phyloP scores from a whole-genome alignment of 2,797 vertebrate genomes.

The Cephalopachus bancanus region DNA sequence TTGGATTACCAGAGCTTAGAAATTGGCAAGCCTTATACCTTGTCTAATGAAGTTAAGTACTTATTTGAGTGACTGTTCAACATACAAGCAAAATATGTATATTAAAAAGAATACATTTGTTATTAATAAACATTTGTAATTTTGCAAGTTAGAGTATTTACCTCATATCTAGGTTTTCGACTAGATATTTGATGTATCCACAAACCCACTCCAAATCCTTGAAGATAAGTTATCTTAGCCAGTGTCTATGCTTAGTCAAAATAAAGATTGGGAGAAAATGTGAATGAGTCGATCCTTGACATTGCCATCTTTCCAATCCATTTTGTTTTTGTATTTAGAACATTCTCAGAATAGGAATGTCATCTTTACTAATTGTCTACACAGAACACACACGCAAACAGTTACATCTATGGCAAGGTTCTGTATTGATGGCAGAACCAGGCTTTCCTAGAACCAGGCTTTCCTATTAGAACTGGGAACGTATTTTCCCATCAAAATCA shows the following conservation, averaged over 20 bases:
- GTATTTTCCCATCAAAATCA: neutral
- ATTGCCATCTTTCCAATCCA: neutral
- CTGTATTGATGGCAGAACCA: neutral
- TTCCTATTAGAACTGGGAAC: neutral
- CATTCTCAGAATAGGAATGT: neutral
- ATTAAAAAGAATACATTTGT: neutral
- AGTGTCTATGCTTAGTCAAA: conserved; percentile 24
- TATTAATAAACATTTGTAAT: conserved; percentile 27
- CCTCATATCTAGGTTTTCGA: neutral
- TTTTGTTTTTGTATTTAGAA: conserved; percentile 14
- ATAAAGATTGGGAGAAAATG: neutral
- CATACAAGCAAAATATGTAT: neutral
- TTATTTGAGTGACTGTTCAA: conserved; percentile 4
- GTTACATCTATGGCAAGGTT: neutral
- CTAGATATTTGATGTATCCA: neutral
- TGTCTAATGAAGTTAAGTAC: neutral
- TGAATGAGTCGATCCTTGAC: neutral
- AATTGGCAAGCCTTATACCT: neutral
- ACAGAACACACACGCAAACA: neutral
- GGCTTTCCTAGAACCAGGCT: neutral
- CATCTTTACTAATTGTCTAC: neutral
- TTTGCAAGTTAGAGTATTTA: neutral
- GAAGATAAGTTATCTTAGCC: neutral
- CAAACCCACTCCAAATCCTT: neutral
- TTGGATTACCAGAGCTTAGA: neutral